phyloP scores from a whole-genome alignment of 2,797 vertebrate species.

The Rhabdophis nuchalis region DNA sequence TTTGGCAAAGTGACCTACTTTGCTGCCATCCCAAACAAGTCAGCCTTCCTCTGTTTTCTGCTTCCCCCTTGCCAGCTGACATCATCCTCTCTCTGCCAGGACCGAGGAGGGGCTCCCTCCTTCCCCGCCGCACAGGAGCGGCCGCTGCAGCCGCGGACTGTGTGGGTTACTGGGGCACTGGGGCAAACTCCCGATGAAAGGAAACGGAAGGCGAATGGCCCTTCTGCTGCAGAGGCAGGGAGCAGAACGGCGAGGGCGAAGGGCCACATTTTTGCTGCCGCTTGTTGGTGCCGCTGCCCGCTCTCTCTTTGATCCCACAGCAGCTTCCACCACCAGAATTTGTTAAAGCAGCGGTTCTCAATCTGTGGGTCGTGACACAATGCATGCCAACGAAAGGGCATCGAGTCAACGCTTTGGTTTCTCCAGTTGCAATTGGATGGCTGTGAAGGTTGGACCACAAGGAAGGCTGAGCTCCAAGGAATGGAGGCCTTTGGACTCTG shows the following conservation, averaged over 20 bases:
- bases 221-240: not conserved
- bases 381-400: too few relatives aligned
- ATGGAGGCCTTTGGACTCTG: too few relatives aligned
- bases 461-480: too few relatives aligned
- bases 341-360: too few relatives aligned
- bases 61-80: conserved; percentile 33
- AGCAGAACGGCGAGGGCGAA: not conserved
- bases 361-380: too few relatives aligned
- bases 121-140: not conserved
- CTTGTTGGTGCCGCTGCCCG: conserved; percentile 32
- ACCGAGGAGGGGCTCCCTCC: conserved; percentile 15
- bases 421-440: too few relatives aligned
- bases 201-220: not conserved
- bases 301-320: conserved; percentile 1
- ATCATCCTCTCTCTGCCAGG: not conserved
- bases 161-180: conserved; percentile 55
- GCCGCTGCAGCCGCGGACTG: not conserved
- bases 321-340: not conserved
- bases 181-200: conserved; percentile 27
- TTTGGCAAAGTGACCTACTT: conserved; percentile 59
- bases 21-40: conserved; percentile 9
- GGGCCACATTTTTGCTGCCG: conserved; percentile 6
- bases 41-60: not conserved
- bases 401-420: too few relatives aligned
- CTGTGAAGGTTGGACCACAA: too few relatives aligned